phyloP scores from a whole-genome alignment of 2,797 vertebrate genomes.

The Hydrolagus colliei region DNA sequence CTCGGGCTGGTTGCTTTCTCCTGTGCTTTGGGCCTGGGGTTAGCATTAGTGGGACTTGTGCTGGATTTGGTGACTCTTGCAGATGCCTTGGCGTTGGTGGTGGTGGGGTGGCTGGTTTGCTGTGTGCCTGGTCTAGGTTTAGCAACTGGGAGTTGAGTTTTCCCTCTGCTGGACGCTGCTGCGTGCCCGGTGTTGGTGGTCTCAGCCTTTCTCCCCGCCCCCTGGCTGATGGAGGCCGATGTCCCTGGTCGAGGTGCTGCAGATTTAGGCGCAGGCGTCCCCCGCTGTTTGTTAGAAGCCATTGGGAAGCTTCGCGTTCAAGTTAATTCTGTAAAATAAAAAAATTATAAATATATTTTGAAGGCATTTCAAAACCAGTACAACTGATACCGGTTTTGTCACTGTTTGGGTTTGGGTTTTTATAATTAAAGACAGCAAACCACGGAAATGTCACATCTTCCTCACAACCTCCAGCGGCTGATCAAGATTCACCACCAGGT shows the following conservation, averaged over 20 bases:
- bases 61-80: not conserved
- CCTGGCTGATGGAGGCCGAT: not conserved
- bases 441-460: too few relatives aligned
- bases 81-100: not conserved
- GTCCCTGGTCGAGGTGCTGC: not conserved
- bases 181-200: not conserved
- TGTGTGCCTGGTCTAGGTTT: not conserved
- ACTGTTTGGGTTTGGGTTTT: too few relatives aligned
- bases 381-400: too few relatives aligned
- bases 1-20: not conserved
- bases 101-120: not conserved
- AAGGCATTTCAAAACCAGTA: not conserved
- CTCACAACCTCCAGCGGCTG: too few relatives aligned
- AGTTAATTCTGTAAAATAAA: not conserved
- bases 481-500: too few relatives aligned
- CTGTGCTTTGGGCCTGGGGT: not conserved
- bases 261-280: not conserved
- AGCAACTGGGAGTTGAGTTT: too few relatives aligned
- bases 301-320: not conserved
- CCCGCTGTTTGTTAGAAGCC: not conserved
- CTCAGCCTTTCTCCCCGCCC: not conserved
- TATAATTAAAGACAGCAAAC: too few relatives aligned
- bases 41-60: not conserved
- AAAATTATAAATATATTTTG: not conserved
- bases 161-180: not conserved